These are phyloP conservation scores for Prochilodus magdalenae DNA, from an alignment of 2,113 vertebrate species.

Conservation along the genomic window DNA sequence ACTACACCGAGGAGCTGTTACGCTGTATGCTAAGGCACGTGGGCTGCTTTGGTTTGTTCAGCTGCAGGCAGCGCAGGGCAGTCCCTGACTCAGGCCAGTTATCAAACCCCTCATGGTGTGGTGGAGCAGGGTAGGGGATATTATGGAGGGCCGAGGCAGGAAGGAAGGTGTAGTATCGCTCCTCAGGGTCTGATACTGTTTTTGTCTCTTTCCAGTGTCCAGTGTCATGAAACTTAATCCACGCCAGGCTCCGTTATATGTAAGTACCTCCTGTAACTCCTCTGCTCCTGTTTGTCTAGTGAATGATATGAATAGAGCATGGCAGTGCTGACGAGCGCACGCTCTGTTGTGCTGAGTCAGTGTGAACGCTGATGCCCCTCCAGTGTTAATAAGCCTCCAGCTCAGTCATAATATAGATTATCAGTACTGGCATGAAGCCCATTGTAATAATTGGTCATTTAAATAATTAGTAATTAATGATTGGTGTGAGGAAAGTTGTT, in stretches of 20 bases:
- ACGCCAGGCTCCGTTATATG: constrained; percentile 96
- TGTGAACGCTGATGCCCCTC: no score
- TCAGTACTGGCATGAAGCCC: no score
- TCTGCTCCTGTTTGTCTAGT: constrained; percentile 22
- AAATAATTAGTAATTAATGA: no score
- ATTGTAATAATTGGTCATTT: no score
- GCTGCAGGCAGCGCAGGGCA: not conserved
- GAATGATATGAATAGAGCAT: not conserved
- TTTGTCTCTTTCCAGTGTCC: constrained; percentile 81
- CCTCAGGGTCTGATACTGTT: not conserved
- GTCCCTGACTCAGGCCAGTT: not conserved
- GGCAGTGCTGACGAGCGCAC: not conserved
- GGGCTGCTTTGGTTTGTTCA: not conserved
- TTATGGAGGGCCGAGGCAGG: not conserved
- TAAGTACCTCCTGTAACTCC: constrained; percentile 80
- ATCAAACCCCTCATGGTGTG: not conserved
- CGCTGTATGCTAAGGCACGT: not conserved
- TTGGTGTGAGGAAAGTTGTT: no score
- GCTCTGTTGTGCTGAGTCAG: not conserved
- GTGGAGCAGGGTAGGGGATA: not conserved
- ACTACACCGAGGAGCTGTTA: not conserved
- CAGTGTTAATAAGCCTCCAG: not conserved
- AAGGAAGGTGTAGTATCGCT: not conserved
- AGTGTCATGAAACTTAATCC: constrained; percentile 99
- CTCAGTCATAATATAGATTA: no score